Base-by-base conservation (phyloP, 64 coral and sea anemone genomes). In the Actinia tenebrosa region DNA sequence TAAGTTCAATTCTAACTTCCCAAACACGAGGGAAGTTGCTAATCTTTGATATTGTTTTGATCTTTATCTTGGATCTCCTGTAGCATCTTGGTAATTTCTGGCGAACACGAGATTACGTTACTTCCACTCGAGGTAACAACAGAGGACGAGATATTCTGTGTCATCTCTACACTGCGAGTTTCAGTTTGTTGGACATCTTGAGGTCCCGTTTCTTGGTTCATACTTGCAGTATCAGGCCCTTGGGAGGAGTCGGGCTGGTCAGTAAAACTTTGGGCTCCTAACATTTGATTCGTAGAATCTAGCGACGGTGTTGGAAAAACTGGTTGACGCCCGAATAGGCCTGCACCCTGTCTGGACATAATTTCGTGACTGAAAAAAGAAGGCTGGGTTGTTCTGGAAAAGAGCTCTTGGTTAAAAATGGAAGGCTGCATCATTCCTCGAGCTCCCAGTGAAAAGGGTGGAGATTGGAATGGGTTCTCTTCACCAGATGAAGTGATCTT, bases 51-150 rank as follows among this genome's bases (percentile, higher is more conserved):
- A 37, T 37, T 75, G 69, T 53, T 81, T 3, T 53, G 44, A 81
- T 46, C 23, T 19, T 85, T 63, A 37, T 85, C 83, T 85, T 85
- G 22, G 3, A 85, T n/a, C 17, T 85, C 83, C 9, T 85, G 23
- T 19, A 85, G 17, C 22, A 85, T 25, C 18, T 64, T 58, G 18
- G 83, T 85, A 2, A 85, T 55, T 64, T 85, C 83, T 1, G 83
- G 83, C 10, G 83, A 85, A 64, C 83, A 85, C 25, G 83, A 85
- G 7, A 54, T 22, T 15, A 37, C 20, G 15, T 85, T 8, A 18
- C 44, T 59, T 85, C 63, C 83, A 54, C 17, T 61, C 9, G 79
- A 52, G 43, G 43, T 81, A 2, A 81, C 45, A 52, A 20, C 79
- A 81, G 79, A 81, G 1, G 69, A 75, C n/a, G 69, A 75, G 2